Conservation (phyloP, 2,113 vertebrate species). For the Labeo catla region DNA sequence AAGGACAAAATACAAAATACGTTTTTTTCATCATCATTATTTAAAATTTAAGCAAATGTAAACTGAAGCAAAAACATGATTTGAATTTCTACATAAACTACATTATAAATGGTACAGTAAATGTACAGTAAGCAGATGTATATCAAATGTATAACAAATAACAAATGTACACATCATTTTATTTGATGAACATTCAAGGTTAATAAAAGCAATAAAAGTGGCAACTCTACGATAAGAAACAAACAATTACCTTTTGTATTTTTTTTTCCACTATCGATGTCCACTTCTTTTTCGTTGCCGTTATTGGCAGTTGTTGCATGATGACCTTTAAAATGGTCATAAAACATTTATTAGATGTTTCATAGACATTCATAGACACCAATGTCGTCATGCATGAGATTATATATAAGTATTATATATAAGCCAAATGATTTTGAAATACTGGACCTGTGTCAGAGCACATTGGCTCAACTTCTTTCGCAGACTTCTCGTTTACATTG, state of each 20-base stretch:
- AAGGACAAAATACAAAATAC: not conserved
- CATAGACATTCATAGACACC: not conserved
- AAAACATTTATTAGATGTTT: too few relatives aligned
- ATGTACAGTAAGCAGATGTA: not conserved
- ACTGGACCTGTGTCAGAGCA: conserved; percentile 17
- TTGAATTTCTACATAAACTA: too few relatives aligned
- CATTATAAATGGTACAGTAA: too few relatives aligned
- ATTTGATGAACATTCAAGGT: not conserved
- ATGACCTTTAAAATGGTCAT: not conserved
- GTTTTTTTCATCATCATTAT: not conserved
- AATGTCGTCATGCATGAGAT: not conserved
- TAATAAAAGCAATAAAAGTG: not conserved
- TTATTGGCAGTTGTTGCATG: not conserved
- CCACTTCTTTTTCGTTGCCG: not conserved
- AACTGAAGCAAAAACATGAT: too few relatives aligned
- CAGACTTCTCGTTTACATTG: not conserved
- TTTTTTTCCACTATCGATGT: not conserved
- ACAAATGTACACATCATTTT: not conserved
- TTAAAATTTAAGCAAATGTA: not conserved
- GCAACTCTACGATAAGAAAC: not conserved
- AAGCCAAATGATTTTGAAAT: not conserved
- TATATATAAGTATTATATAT: not conserved
- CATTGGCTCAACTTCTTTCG: not conserved
- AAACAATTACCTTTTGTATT: not conserved
- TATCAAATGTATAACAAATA: not conserved